phyloP scores from a whole-genome alignment of 2,113 vertebrate genomes.

The Suricata suricatta region DNA sequence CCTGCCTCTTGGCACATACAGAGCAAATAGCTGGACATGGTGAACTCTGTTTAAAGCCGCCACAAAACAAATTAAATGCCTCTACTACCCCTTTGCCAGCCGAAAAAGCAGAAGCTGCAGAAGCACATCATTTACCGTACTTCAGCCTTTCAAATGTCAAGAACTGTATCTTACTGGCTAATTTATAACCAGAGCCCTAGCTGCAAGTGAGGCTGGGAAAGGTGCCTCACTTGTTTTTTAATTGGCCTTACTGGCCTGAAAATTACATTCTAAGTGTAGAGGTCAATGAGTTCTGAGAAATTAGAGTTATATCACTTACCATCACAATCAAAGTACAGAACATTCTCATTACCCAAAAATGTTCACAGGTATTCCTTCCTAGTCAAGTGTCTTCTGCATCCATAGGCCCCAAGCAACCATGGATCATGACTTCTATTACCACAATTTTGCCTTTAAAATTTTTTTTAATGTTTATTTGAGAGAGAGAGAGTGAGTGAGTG shows the following conservation, averaged over 20 bases:
- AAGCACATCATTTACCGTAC: not conserved
- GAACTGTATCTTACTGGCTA: not conserved
- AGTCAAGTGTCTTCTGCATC: not conserved
- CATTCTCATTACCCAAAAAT: not conserved
- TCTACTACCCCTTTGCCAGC: not conserved
- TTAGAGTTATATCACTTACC: not conserved
- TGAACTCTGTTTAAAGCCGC: not conserved
- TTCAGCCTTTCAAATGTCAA: not conserved
- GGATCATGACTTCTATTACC: not conserved
- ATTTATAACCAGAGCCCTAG: not conserved
- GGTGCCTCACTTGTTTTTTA: not conserved
- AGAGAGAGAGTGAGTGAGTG: too few species aligned
- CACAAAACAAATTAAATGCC: slow-evolving; percentile 4
- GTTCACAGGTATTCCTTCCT: not conserved
- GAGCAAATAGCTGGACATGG: not conserved
- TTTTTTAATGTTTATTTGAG: too few species aligned
- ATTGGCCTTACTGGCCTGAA: not conserved
- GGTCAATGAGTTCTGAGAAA: not conserved
- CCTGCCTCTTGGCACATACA: slow-evolving; percentile 37
- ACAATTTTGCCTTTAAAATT: not conserved
- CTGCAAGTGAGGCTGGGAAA: not conserved
- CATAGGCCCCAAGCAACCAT: not conserved
- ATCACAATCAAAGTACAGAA: not conserved
- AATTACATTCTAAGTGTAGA: not conserved
- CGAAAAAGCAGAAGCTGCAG: not conserved